phyloP scores from a whole-genome alignment of 2,797 vertebrate species.

The Brotula barbata region DNA sequence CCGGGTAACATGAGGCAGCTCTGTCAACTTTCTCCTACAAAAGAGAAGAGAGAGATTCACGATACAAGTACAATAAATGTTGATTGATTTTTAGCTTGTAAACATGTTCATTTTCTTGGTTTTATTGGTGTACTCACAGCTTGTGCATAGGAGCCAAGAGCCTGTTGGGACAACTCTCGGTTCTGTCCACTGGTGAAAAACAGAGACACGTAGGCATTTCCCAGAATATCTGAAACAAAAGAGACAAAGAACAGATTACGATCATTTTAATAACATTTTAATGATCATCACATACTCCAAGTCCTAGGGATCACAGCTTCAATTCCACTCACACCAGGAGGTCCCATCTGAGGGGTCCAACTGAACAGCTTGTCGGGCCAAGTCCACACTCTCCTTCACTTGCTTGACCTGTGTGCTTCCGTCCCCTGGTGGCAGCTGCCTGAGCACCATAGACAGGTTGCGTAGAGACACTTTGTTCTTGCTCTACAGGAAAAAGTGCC shows the following conservation, averaged over 20 bases:
- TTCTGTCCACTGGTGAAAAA: slow-evolving; percentile 91
- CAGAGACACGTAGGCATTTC: slow-evolving; percentile 90
- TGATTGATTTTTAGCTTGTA: neutral
- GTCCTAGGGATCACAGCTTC: neutral
- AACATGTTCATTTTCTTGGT: neutral
- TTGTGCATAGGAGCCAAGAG: slow-evolving; percentile 88
- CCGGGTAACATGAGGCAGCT: slow-evolving; percentile 84
- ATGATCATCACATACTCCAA: neutral
- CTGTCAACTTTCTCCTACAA: slow-evolving; percentile 86
- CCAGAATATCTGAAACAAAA: slow-evolving; percentile 84
- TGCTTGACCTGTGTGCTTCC: slow-evolving; percentile 75
- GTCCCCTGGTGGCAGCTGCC: slow-evolving; percentile 79
- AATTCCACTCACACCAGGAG: slow-evolving; percentile 88
- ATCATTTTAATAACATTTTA: neutral
- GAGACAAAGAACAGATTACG: neutral
- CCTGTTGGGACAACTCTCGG: slow-evolving; percentile 89
- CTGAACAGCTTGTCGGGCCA: slow-evolving; percentile 88
- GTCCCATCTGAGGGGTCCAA: slow-evolving; percentile 86
- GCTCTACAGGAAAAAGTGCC: slow-evolving; percentile 70
- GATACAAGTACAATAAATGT: neutral
- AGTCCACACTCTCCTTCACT: slow-evolving; percentile 86
- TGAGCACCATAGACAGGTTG: slow-evolving; percentile 91
- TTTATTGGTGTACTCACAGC: slow-evolving; percentile 80
- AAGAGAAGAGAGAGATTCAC: neutral
- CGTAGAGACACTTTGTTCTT: slow-evolving; percentile 91